These are phyloP conservation scores for Sebastiscus albofasciatus DNA, from an alignment of 2,797 vertebrate species.

Conservation along the genomic window DNA sequence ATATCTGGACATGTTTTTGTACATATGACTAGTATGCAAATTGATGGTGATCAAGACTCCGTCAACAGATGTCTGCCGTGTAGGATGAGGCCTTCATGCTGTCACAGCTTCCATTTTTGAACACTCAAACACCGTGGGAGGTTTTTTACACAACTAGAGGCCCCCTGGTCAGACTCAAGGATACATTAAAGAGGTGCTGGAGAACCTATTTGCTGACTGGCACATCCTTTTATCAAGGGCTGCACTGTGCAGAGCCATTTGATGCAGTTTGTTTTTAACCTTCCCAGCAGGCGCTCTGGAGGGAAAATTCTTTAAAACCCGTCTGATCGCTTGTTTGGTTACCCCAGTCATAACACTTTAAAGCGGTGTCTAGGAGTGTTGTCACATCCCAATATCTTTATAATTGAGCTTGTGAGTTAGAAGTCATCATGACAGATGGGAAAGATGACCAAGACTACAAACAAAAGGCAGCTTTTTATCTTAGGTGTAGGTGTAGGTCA, in stretches of 20 bases:
- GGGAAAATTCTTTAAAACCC: conserved; percentile 30
- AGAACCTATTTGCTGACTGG: conserved; percentile 68
- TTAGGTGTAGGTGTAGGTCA: background rate
- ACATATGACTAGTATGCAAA: conserved; percentile 20
- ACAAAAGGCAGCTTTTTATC: background rate
- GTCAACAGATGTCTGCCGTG: conserved; percentile 13
- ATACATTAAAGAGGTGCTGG: conserved; percentile 68
- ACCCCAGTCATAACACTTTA: background rate
- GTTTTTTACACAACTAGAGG: conserved; percentile 56
- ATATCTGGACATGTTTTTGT: conserved; percentile 6
- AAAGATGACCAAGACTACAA: background rate
- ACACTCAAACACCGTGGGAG: conserved; percentile 33
- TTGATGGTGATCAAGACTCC: background rate
- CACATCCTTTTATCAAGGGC: conserved; percentile 63
- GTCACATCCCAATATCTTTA: background rate
- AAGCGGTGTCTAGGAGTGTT: background rate
- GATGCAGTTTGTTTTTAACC: conserved; percentile 66
- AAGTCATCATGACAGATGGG: background rate
- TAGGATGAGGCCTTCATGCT: conserved; percentile 20
- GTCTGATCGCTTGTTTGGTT: conserved; percentile 26
- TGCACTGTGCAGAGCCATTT: conserved; percentile 44
- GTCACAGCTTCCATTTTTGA: conserved; percentile 33
- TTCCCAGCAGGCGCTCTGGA: conserved; percentile 35
- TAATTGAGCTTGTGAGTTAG: background rate
- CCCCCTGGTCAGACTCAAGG: conserved; percentile 57